Percentiles rank a stretch among this genome's conserved stretches.
Conservation (phyloP, 2,797 vertebrate genomes). For the Clangula hyemalis region DNA sequence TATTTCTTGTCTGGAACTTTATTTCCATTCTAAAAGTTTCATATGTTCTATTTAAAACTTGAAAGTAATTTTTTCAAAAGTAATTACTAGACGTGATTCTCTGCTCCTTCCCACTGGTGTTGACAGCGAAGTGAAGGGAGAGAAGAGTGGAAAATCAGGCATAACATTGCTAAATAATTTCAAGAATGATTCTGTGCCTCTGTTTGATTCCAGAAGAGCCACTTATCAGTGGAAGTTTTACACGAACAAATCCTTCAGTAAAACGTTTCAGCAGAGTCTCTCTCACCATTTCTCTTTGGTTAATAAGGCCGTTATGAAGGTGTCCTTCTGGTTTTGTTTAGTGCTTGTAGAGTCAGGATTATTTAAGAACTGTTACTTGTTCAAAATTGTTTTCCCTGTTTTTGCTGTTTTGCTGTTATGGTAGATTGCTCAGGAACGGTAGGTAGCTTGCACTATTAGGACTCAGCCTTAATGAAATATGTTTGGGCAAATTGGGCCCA, state of each 20-base stretch:
- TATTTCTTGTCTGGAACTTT: conserved; percentile 46
- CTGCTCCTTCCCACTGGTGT: background rate
- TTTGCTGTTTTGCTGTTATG: background rate
- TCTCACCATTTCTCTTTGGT: background rate
- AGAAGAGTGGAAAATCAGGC: conserved; percentile 20
- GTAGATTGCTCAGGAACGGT: conserved; percentile 52
- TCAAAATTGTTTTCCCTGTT: background rate
- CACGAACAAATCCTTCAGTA: background rate
- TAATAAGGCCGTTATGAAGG: background rate
- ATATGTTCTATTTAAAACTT: conserved; percentile 18
- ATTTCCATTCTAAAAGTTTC: conserved; percentile 38
- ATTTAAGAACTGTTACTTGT: background rate
- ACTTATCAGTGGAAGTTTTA: background rate
- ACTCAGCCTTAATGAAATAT: conserved; percentile 60
- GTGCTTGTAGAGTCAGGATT: background rate
- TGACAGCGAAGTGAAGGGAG: background rate
- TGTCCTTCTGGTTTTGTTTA: background rate
- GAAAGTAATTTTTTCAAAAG: background rate
- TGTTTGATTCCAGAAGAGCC: background rate
- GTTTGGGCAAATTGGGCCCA: background rate
- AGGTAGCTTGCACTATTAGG: conserved; percentile 56
- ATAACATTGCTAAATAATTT: background rate
- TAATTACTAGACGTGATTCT: conserved; percentile 15
- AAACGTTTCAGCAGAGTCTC: background rate
- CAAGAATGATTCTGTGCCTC: background rate